A percentile compares a stretch with the other conserved stretches of the same genome.
Conservation (phyloP, 2,888 invertebrate species). For the Oligia fasciuncula region DNA sequence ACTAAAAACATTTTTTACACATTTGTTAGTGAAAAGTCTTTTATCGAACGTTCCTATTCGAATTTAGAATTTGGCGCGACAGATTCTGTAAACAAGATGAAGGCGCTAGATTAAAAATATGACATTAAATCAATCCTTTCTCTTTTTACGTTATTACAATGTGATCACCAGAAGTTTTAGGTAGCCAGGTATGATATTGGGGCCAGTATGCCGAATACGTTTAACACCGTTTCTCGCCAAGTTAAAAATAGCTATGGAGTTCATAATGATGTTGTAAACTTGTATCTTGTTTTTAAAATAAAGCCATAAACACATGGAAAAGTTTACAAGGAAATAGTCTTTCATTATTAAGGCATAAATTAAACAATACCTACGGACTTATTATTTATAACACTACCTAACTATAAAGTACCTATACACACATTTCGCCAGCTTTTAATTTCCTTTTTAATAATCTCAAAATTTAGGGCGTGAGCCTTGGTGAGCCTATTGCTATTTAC, state of each 20-base stretch:
- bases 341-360: neutral
- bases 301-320: conserved; percentile 23
- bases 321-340: neutral
- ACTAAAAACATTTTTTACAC: neutral
- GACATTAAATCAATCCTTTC: conserved; percentile 67
- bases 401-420: neutral
- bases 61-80: conserved; percentile 47
- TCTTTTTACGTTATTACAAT: conserved; percentile 63
- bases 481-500: neutral
- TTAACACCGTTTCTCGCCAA: conserved; percentile 59
- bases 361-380: neutral
- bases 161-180: conserved; percentile 58
- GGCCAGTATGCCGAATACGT: conserved; percentile 60
- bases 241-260: conserved; percentile 49
- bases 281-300: conserved; percentile 19
- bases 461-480: too few species aligned
- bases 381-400: neutral
- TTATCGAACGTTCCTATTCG: conserved; percentile 19
- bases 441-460: neutral
- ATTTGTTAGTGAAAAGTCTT: neutral
- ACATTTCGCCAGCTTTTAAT: neutral
- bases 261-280: conserved; percentile 21
- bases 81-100: conserved; percentile 50
- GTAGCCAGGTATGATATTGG: conserved; percentile 51
- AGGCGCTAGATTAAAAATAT: conserved; percentile 50